A percentile compares a stretch with the other conserved stretches of the same genome.
These are phyloP conservation scores for Diadromus collaris DNA, from an alignment of 2,888 invertebrate species.

Conservation along the genomic window DNA sequence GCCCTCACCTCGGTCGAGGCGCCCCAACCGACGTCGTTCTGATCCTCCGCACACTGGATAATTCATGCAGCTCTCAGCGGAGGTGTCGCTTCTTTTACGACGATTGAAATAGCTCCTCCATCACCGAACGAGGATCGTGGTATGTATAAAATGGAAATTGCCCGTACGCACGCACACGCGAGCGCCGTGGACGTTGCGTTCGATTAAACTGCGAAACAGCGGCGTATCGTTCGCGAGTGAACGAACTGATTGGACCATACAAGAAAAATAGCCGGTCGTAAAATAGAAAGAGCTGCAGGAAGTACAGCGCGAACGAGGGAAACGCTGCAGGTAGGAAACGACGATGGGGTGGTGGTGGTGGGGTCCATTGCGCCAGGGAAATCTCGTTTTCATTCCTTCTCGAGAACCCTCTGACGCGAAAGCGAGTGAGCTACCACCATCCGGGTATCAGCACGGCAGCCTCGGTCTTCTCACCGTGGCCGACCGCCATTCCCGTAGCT, in stretches of 20 bases:
- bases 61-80: neutral
- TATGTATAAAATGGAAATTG: conserved; percentile 13
- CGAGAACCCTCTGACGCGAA: conserved; percentile 61
- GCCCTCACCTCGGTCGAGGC: neutral
- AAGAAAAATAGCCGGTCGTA: conserved; percentile 51
- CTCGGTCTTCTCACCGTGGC: conserved; percentile 14
- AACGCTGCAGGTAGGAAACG: conserved; percentile 36
- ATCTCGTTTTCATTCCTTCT: conserved; percentile 72
- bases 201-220: conserved; percentile 10
- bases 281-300: conserved; percentile 28
- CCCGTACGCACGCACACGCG: neutral
- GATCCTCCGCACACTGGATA: neutral
- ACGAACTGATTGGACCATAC: conserved; percentile 52
- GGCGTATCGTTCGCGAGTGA: neutral
- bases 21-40: neutral
- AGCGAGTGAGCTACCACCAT: conserved; percentile 45
- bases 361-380: conserved; percentile 66
- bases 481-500: neutral
- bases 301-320: conserved; percentile 13
- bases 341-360: too few species aligned
- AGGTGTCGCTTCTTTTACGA: neutral
- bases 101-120: conserved; percentile 7
- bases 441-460: conserved; percentile 20
- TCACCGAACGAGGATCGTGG: neutral
- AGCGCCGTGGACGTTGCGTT: neutral